Percentiles rank a stretch among this genome's conserved stretches.
These are phyloP conservation scores for Albula goreensis DNA, from an alignment of 2,113 vertebrate species.

Conservation along the genomic window DNA sequence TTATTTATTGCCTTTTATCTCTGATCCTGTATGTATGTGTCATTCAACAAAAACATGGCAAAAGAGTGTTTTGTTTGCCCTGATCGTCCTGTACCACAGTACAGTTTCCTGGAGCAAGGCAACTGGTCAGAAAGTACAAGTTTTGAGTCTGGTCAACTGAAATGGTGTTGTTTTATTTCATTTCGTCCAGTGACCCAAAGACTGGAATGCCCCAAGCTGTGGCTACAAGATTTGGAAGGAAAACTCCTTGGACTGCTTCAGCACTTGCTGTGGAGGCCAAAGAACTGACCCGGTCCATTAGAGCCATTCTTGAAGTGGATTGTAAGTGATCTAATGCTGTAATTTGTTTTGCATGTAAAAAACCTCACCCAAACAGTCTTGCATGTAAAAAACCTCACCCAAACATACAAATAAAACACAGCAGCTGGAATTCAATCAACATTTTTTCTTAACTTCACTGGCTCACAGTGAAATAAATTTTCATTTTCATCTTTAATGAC, in stretches of 20 bases:
- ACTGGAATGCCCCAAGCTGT: slow-evolving; percentile 50
- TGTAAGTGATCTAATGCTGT: slow-evolving; percentile 75
- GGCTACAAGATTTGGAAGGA: slow-evolving; percentile 62
- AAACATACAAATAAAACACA: no score
- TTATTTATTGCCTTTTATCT: background rate
- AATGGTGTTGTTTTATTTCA: slow-evolving; percentile 38
- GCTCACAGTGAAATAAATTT: no score
- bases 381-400: no score
- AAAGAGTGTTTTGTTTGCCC: background rate
- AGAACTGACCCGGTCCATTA: slow-evolving; percentile 79
- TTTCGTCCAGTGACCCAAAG: slow-evolving; percentile 65
- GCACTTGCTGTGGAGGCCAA: slow-evolving; percentile 79
- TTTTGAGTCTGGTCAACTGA: background rate
- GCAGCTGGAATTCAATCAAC: no score
- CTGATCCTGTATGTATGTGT: background rate
- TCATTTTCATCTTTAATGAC: no score
- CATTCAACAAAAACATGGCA: background rate
- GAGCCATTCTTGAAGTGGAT: slow-evolving; percentile 79
- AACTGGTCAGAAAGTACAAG: background rate
- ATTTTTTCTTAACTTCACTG: no score
- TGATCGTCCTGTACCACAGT: background rate
- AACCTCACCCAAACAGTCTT: background rate
- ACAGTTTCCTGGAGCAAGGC: background rate
- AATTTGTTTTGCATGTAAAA: slow-evolving; percentile 39
- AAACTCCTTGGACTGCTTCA: slow-evolving; percentile 58